phyloP scores from a whole-genome alignment of 2,113 vertebrate species.

The Oncorhynchus masou region DNA sequence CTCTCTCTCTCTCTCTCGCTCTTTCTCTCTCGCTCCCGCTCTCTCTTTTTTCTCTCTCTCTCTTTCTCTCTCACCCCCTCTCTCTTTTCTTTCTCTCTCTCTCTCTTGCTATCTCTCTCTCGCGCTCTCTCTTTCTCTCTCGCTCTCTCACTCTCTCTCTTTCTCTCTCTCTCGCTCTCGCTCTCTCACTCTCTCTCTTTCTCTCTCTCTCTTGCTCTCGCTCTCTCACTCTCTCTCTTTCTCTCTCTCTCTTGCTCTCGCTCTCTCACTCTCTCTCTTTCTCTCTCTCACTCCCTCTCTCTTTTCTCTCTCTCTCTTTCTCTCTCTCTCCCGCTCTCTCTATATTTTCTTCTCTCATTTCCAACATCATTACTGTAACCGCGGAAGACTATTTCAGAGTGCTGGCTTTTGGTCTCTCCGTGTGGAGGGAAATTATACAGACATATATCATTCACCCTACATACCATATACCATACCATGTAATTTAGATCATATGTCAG shows the following conservation, averaged over 20 bases:
- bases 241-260: too few relatives aligned
- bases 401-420: constrained; percentile 3
- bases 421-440: neutral
- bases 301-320: neutral
- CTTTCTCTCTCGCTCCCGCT: too few relatives aligned
- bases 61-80: neutral
- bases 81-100: neutral
- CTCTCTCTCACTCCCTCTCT: too few relatives aligned
- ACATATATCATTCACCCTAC: neutral
- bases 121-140: neutral
- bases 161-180: neutral
- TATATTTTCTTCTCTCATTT: neutral
- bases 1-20: too few relatives aligned
- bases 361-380: constrained; percentile 18
- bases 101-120: neutral
- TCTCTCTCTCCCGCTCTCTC: neutral
- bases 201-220: neutral
- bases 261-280: too few relatives aligned
- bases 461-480: neutral
- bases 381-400: constrained; percentile 35
- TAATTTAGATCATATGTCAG: constrained; percentile 46
- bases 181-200: neutral
- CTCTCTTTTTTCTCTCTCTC: too few relatives aligned
- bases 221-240: too few relatives aligned
- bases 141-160: neutral